Evolutionary conservation across 2,113 vertebrate species (phyloP), one percentile per base, ranked within the genome.

Genomic region (Lophotis ruficrista): DNA sequence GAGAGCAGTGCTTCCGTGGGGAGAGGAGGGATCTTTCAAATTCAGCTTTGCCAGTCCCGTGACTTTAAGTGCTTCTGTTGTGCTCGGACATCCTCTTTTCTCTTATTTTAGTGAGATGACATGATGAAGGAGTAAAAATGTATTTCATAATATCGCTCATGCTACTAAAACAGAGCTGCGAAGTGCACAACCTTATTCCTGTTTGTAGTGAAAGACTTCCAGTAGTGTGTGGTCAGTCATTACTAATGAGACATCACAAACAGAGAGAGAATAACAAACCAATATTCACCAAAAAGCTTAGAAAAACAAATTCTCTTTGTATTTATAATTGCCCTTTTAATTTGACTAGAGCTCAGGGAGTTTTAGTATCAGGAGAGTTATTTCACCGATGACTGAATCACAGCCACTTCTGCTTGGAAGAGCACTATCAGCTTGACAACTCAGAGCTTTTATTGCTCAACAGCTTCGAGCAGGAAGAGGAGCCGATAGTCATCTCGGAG

Each of bases 381-480:
- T 87, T 95, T 87, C 87, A 66, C 82, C 2, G 4, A 45, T 66
- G 85, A 58, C 90, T 91, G 93, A 96, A 90, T 80, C 90, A 50
- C 50, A 93, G 62, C 62, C 65, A 80, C 78, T 96, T 96, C 94
- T 95, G 87, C 89, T 77, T 84, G 87, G 79, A 64, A 82, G 94
- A 89, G 87, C 50, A 58, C 70, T 85, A 90, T 96, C 93, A 88
- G 84, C 91, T 82, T 96, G 92, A 94, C 90, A 96, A 62, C 82
- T 91, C 87, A 53, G 77, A 96, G 84, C 65, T 71, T 87, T 87
- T 95, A 82, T 94, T 96, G 87, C 92, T 91, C 94, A 94, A 96
- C 65, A 85, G 82, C 90, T 95, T 83, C 1, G 28, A 96, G 93
- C 84, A 80, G 87, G 92, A 95, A 95, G 78, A 79, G 54, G 78